Conservation (phyloP, 2,888 invertebrate species). For the Oxytorus armatus region DNA sequence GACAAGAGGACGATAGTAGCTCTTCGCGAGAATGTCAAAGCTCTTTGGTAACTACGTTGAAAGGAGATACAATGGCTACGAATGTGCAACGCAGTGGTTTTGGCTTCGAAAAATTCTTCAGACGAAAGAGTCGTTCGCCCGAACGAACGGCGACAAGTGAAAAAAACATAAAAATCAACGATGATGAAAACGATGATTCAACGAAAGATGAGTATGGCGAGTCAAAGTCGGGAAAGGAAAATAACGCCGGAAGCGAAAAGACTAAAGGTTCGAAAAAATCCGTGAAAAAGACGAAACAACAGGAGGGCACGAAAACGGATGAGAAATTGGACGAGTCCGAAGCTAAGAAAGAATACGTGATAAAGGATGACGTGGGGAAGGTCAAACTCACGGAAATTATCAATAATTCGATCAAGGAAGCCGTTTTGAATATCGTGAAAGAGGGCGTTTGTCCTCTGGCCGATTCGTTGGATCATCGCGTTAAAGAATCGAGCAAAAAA, state of each 20-base stretch:
- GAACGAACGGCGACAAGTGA: neutral
- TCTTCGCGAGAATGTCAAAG: slow-evolving; percentile 28
- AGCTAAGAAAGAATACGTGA: slow-evolving; percentile 29
- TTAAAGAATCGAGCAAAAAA: slow-evolving; percentile 22
- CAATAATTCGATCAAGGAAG: slow-evolving; percentile 75
- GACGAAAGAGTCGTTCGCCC: slow-evolving; percentile 19
- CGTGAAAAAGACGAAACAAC: slow-evolving; percentile 12
- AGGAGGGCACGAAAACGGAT: neutral
- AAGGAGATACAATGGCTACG: slow-evolving; percentile 43
- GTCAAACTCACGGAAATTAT: slow-evolving; percentile 72
- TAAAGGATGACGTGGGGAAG: slow-evolving; percentile 54
- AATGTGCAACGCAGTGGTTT: slow-evolving; percentile 22
- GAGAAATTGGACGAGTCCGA: slow-evolving; percentile 13
- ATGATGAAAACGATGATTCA: slow-evolving; percentile 14
- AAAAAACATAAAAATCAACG: slow-evolving; percentile 29
- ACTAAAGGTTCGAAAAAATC: slow-evolving; percentile 15
- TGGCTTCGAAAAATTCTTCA: slow-evolving; percentile 41
- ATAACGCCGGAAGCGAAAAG: too few species aligned
- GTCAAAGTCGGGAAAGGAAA: too few species aligned
- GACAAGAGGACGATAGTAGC: slow-evolving; percentile 43
- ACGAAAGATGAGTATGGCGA: slow-evolving; percentile 1
- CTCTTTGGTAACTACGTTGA: neutral
- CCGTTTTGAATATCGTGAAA: slow-evolving; percentile 73
- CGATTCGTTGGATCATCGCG: slow-evolving; percentile 27
- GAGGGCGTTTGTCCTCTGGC: slow-evolving; percentile 63